A percentile compares a stretch with the other conserved stretches of the same genome.
These are phyloP conservation scores for Proterorhinus semilunaris DNA, from an alignment of 2,113 vertebrate genomes.

Conservation along the genomic window DNA sequence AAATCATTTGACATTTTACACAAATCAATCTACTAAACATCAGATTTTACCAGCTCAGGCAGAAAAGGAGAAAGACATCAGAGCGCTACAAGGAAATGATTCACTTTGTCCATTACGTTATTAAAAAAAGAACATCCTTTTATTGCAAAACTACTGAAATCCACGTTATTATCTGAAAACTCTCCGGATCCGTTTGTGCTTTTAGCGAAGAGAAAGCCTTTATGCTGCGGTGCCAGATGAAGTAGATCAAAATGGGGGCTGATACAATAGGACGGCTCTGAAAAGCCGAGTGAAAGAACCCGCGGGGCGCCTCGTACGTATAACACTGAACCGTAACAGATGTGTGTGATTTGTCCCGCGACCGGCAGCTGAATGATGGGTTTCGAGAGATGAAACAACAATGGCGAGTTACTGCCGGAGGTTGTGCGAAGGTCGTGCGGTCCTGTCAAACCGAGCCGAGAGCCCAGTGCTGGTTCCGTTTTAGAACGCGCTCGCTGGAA, in stretches of 20 bases:
- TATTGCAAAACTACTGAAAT: neutral
- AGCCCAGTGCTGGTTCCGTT: neutral
- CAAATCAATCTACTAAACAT: no score
- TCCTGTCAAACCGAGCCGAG: conserved; percentile 19
- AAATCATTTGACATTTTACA: no score
- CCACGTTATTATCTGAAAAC: neutral
- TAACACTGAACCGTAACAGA: conserved; percentile 6
- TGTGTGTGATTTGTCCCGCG: conserved; percentile 17
- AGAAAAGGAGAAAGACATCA: no score
- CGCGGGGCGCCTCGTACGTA: neutral
- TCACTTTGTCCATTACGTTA: no score
- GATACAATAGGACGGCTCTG: neutral
- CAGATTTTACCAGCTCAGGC: no score
- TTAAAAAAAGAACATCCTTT: neutral
- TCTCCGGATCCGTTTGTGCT: neutral
- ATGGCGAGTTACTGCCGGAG: conserved; percentile 18
- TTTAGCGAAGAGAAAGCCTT: neutral
- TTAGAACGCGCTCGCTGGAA: no score
- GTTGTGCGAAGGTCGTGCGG: conserved; percentile 28
- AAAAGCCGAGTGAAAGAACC: neutral
- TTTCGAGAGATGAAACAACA: conserved; percentile 14
- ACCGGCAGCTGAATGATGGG: conserved; percentile 18
- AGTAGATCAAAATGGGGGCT: neutral
- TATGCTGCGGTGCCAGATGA: neutral
- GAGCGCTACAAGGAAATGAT: no score